A percentile compares a stretch with the other conserved stretches of the same genome.
phyloP scores from a whole-genome alignment of 1,140 invertebrate species.

The Dreissena polymorpha region DNA sequence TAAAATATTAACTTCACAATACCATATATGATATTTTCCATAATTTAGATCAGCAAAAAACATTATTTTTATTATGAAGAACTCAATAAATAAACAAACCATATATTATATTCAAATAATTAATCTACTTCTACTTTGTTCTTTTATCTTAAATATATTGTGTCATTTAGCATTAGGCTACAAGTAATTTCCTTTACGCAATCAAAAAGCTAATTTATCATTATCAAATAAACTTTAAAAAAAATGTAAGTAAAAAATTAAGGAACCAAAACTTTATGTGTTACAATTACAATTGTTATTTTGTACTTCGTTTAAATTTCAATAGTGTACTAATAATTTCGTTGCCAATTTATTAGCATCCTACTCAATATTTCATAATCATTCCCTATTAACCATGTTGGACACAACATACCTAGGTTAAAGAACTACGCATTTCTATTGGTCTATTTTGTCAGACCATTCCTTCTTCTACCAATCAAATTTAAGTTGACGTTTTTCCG shows the following conservation, averaged over 20 bases:
- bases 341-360: neutral
- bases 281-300: neutral
- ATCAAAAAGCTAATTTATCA: too few relatives aligned
- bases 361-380: neutral
- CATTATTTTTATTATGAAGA: too few relatives aligned
- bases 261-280: too few relatives aligned
- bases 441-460: slow-evolving; percentile 43
- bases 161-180: too few relatives aligned
- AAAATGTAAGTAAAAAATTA: too few relatives aligned
- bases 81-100: slow-evolving; percentile 37
- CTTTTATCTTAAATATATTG: too few relatives aligned
- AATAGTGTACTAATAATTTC: neutral
- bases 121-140: too few relatives aligned
- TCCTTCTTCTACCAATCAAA: slow-evolving; percentile 41
- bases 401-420: neutral
- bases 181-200: too few relatives aligned
- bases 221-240: neutral
- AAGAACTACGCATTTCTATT: slow-evolving; percentile 25
- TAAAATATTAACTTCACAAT: too few relatives aligned
- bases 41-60: too few relatives aligned
- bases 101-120: too few relatives aligned
- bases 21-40: too few relatives aligned
- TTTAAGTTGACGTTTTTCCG: neutral
- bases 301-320: neutral
- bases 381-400: slow-evolving; percentile 1